A percentile compares a stretch with the other conserved stretches of the same genome.
Evolutionary conservation across 2,888 invertebrate genomes (phyloP).

Genomic region (Arrhopalites spinosus): DNA sequence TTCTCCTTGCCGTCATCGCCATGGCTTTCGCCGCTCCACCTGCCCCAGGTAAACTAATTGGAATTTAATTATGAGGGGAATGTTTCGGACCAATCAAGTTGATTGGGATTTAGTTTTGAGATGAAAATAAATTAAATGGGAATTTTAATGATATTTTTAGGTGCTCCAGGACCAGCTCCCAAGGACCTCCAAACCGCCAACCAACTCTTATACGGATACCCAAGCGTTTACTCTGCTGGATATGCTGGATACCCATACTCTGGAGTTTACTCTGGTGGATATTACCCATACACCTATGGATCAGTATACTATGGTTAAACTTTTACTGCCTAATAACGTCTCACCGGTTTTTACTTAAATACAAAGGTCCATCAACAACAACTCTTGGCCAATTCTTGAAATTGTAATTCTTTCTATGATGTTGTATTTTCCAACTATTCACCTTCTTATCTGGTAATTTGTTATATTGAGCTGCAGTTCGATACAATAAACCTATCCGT

Average conservation of each 20-base stretch:
- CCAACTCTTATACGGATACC: conserved; percentile 36
- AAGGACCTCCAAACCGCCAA: conserved; percentile 38
- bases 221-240: conserved; percentile 24
- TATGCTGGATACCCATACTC: conserved; percentile 16
- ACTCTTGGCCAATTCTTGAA: not conserved
- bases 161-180: conserved; percentile 20
- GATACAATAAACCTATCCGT: conserved; percentile 21
- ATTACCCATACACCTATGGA: not conserved
- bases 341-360: not conserved
- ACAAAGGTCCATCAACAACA: not conserved
- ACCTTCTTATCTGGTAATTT: conserved; percentile 18
- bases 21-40: conserved; percentile 42
- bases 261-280: conserved; percentile 33
- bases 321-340: not conserved
- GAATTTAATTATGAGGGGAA: not conserved
- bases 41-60: conserved; percentile 23
- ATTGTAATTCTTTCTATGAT: conserved; percentile 15
- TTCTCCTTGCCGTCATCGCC: conserved; percentile 36
- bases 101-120: not conserved
- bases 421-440: not conserved
- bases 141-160: not conserved
- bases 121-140: too few species aligned
- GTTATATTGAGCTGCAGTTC: conserved; percentile 28
- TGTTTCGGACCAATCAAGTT: too few species aligned
- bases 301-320: not conserved